Evolutionary conservation across 2,888 invertebrate species (phyloP).

Genomic region (Drosophila melanosoma): DNA sequence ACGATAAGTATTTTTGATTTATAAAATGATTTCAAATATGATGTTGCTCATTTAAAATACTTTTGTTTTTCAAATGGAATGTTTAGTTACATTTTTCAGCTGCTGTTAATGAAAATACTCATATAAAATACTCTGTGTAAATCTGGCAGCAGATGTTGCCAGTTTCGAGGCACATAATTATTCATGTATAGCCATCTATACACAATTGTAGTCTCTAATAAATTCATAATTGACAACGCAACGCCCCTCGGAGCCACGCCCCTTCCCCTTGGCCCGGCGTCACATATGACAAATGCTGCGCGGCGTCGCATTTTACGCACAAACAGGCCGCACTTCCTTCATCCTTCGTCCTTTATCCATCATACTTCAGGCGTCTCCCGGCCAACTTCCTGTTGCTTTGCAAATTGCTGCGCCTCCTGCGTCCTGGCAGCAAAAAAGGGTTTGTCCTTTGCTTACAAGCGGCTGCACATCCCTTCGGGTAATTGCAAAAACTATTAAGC

Average conservation of each 20-base stretch:
- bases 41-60: background rate
- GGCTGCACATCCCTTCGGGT: slow-evolving; percentile 65
- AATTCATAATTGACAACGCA: slow-evolving; percentile 71
- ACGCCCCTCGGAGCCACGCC: slow-evolving; percentile 4
- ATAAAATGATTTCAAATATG: background rate
- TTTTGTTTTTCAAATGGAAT: background rate
- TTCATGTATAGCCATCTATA: slow-evolving; percentile 10
- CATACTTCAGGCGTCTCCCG: slow-evolving; percentile 37
- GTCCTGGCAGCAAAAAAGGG: slow-evolving; percentile 21
- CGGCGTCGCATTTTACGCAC: slow-evolving; percentile 69
- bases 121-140: slow-evolving; percentile 12
- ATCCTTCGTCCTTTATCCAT: slow-evolving; percentile 7
- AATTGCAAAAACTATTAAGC: slow-evolving; percentile 82
- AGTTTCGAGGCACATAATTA: slow-evolving; percentile 47
- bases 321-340: slow-evolving; percentile 68
- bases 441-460: slow-evolving; percentile 20
- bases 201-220: slow-evolving; percentile 69
- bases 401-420: slow-evolving; percentile 66
- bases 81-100: background rate
- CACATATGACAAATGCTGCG: slow-evolving; percentile 61
- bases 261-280: background rate
- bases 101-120: slow-evolving; percentile 16
- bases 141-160: slow-evolving; percentile 39
- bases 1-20: background rate
- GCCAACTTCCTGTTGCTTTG: slow-evolving; percentile 48